Base-by-base conservation (phyloP, 2,888 invertebrate genomes). In the Argyresthia goedartella region DNA sequence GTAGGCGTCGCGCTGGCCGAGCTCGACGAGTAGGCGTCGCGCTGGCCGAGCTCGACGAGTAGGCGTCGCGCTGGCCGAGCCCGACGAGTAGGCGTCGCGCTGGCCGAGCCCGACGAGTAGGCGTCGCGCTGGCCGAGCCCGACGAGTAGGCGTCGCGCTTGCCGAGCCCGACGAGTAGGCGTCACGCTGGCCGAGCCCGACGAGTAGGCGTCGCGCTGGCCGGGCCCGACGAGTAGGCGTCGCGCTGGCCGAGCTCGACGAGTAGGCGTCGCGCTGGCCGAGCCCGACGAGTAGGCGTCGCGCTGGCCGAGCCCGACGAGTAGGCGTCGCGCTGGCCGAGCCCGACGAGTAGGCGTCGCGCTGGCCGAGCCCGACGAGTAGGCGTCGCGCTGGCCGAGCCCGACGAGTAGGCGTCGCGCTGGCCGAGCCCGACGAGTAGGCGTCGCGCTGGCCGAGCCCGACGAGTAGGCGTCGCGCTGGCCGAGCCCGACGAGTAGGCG, bases 1-100 rank as follows among this genome's bases (percentile, higher is more conserved):
- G 25, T 25, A 25, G 95, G 95, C 34, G 94, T 97, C 0, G 95
- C 99, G 16, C 82, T 98, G 14, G 95, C 96, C 67, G 25, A 25
- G 25, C 25, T 6, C 25, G 25, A 25, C 3, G 25, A 25, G 25
- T 25, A 25, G 95, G 95, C 34, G 94, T 97, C 0, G 95, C 99
- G 16, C 82, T 98, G 14, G 95, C 96, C 67, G 25, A 25, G 25
- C 25, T 6, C 25, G 25, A 25, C 3, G 25, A 25, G 25, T 25
- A 25, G 95, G 95, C 34, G 94, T 97, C 0, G 95, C 99, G 16
- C 82, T 98, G 14, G 95, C 96, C 67, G 25, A 25, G 25, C 25
- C 25, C 25, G 25, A 25, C 3, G 25, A 25, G 25, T 25, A 25
- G 95, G 95, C 34, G 94, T 97, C 0, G 95, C 99, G 16, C 82